Evolutionary conservation across 1,140 invertebrate genomes (phyloP).

Genomic region (Popillia japonica): DNA sequence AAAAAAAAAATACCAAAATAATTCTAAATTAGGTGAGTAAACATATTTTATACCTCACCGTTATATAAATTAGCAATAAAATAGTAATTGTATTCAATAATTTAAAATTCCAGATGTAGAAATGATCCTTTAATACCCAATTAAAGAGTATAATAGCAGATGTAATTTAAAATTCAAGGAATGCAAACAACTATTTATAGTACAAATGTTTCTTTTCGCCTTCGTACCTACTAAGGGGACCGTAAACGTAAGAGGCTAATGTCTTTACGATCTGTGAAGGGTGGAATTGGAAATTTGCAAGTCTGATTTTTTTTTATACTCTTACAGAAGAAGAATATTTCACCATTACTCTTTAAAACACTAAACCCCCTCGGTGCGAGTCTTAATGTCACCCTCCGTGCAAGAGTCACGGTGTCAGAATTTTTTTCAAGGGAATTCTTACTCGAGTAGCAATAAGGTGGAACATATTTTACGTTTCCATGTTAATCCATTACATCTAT

Average conservation of each 20-base stretch:
- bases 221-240: neutral
- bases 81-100: too few species aligned
- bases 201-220: conserved; percentile 23
- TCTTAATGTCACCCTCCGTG: conserved; percentile 51
- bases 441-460: neutral
- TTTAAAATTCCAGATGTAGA: too few species aligned
- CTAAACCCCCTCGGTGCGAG: conserved; percentile 46
- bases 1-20: too few species aligned
- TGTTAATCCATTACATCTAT: neutral
- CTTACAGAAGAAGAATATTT: conserved; percentile 45
- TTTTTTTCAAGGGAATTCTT: neutral
- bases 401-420: conserved; percentile 57
- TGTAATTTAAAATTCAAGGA: conserved; percentile 24
- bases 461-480: neutral
- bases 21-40: too few species aligned
- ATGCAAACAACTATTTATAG: conserved; percentile 29
- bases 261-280: conserved; percentile 60
- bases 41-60: too few species aligned
- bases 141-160: neutral
- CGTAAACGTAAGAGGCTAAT: conserved; percentile 59
- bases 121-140: neutral
- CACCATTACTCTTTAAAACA: conserved; percentile 61
- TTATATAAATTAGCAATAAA: too few species aligned
- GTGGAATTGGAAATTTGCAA: conserved; percentile 60
- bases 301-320: conserved; percentile 58